These are phyloP conservation scores for Camponotus fellah DNA, from an alignment of 2,888 invertebrate genomes.

Conservation along the genomic window DNA sequence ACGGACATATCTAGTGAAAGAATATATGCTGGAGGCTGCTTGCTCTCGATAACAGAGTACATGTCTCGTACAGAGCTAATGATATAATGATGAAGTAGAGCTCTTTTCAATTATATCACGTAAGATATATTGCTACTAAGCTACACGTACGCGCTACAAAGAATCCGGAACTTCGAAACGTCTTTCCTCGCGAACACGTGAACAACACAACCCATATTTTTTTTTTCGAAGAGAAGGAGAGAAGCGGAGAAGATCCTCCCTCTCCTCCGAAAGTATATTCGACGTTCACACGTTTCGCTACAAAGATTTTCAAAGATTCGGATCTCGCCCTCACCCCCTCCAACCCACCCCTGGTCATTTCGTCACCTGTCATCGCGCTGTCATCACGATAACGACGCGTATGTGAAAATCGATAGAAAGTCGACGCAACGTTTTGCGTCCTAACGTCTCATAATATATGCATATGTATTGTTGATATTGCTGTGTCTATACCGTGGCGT, in stretches of 20 bases:
- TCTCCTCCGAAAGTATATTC: background rate
- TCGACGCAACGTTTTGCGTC: constrained; percentile 21
- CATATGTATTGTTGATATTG: background rate
- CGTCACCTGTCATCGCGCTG: constrained; percentile 34
- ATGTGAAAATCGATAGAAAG: constrained; percentile 23
- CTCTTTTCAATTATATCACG: constrained; percentile 59
- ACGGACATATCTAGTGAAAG: constrained; percentile 63
- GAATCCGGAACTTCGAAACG: constrained; percentile 38
- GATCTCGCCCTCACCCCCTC: background rate
- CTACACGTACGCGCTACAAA: constrained; percentile 61
- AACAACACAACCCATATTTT: background rate
- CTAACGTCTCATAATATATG: background rate
- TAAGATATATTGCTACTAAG: constrained; percentile 72
- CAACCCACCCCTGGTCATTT: background rate
- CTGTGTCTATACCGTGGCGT: background rate
- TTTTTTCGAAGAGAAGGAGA: background rate
- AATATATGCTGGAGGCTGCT: constrained; percentile 55
- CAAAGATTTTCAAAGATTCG: constrained; percentile 19
- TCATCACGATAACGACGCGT: constrained; percentile 6
- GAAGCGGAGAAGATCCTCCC: background rate
- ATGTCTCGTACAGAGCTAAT: constrained; percentile 65
- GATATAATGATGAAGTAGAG: constrained; percentile 68
- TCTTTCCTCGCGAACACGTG: constrained; percentile 3
- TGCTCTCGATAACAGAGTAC: constrained; percentile 59
- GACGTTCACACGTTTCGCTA: constrained; percentile 5